Percentiles rank a stretch among this genome's conserved stretches.
Conservation (phyloP, 2,797 vertebrate species). For the Geotria australis region DNA sequence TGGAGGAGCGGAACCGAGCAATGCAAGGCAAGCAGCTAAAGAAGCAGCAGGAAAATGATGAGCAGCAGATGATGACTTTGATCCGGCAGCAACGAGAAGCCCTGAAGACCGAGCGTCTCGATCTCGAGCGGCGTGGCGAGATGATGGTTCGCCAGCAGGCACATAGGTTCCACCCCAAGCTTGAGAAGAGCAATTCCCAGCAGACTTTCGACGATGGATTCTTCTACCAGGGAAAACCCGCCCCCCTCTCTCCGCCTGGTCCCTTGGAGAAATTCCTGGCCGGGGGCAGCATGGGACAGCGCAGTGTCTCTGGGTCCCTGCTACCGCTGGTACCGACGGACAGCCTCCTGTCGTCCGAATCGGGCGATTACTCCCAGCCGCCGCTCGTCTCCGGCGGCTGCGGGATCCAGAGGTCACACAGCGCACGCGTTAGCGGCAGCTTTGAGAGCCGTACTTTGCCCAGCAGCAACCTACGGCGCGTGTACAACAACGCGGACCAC, state of each 20-base stretch:
- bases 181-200: no score
- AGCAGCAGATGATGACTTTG: constrained; percentile 67
- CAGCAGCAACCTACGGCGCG: no score
- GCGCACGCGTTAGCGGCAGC: background rate
- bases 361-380: background rate
- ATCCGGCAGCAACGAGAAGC: constrained; percentile 44
- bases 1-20: constrained; percentile 38
- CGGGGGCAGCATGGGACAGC: background rate
- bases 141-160: constrained; percentile 2
- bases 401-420: background rate
- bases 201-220: background rate
- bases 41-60: constrained; percentile 40
- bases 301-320: no score
- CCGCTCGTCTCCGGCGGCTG: background rate
- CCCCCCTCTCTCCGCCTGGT: no score
- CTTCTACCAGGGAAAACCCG: background rate
- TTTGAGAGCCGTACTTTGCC: background rate
- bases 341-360: background rate
- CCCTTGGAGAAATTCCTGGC: background rate
- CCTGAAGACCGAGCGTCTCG: constrained; percentile 33
- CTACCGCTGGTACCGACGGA: background rate
- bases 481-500: no score
- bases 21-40: constrained; percentile 52
- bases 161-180: background rate
- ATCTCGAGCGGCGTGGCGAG: constrained; percentile 23